Conservation (phyloP, 2,888 invertebrate genomes). For the Notodonta dromedarius region DNA sequence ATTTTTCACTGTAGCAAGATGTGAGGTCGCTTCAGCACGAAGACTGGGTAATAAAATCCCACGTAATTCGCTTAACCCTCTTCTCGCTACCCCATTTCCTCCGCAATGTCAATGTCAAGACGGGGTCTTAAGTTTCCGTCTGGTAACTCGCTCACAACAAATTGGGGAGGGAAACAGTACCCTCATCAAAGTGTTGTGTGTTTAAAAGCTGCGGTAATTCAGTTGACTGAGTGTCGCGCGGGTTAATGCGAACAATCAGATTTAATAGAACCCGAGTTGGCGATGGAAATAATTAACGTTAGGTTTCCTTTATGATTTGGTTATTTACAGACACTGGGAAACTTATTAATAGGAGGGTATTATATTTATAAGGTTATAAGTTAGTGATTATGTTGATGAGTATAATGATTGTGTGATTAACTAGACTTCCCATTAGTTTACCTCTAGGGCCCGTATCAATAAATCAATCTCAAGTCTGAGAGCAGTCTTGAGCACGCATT, state of each 20-base stretch:
- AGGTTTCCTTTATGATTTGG: background rate
- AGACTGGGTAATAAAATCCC: background rate
- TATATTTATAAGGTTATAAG: too few relatives aligned
- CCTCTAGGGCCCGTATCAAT: too few relatives aligned
- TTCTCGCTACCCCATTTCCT: background rate
- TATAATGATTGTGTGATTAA: background rate
- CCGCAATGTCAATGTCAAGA: slow-evolving; percentile 6
- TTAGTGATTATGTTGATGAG: background rate
- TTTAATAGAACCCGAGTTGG: background rate
- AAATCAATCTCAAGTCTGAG: too few relatives aligned
- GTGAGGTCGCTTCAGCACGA: background rate
- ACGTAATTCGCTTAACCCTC: background rate
- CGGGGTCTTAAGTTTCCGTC: slow-evolving; percentile 12
- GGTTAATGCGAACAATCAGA: slow-evolving; percentile 10
- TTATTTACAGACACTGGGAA: background rate
- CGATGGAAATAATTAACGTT: background rate
- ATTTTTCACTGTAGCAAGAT: too few relatives aligned
- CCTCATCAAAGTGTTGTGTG: slow-evolving; percentile 35
- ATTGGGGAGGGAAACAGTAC: slow-evolving; percentile 29
- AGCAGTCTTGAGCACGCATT: too few relatives aligned
- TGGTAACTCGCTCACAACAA: slow-evolving; percentile 33
- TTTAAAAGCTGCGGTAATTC: slow-evolving; percentile 32
- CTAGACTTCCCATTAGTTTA: too few relatives aligned
- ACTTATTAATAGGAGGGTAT: too few relatives aligned
- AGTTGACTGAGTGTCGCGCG: slow-evolving; percentile 18